Conservation (phyloP, 2,888 invertebrate genomes). For the Euspilapteryx auroguttella region DNA sequence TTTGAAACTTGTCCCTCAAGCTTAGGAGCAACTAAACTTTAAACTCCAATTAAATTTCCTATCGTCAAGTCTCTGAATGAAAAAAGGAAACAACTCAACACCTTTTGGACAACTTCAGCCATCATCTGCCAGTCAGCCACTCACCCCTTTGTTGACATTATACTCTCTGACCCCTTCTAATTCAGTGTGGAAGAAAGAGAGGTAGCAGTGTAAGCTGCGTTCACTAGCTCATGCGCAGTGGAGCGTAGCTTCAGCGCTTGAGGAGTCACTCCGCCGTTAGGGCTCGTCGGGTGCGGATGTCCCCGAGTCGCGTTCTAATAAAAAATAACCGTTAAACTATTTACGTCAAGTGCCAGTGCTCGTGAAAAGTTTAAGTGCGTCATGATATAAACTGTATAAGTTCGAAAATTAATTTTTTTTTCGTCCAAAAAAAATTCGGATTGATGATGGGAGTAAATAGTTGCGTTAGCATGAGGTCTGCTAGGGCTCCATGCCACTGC, state of each 20-base stretch:
- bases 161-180: constrained; percentile 12
- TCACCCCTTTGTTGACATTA: constrained; percentile 23
- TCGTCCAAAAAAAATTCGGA: constrained; percentile 12
- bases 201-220: constrained; percentile 2
- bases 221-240: constrained; percentile 16
- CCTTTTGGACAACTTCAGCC: neutral
- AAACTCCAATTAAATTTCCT: no score
- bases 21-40: no score
- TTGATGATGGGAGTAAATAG: constrained; percentile 59
- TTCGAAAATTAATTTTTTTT: constrained; percentile 1
- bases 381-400: neutral
- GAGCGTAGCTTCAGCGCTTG: constrained; percentile 9
- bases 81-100: no score
- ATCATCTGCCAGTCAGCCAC: constrained; percentile 11
- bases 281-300: constrained; percentile 35
- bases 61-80: no score
- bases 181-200: constrained; percentile 9
- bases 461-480: constrained; percentile 59
- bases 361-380: no score
- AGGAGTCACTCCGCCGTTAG: constrained; percentile 33
- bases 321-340: neutral
- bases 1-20: no score
- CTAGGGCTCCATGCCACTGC: constrained; percentile 59
- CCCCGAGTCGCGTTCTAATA: constrained; percentile 5
- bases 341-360: neutral